These are phyloP conservation scores for Trochalopteron elliotii DNA, from an alignment of 2,113 vertebrate species.

Conservation along the genomic window DNA sequence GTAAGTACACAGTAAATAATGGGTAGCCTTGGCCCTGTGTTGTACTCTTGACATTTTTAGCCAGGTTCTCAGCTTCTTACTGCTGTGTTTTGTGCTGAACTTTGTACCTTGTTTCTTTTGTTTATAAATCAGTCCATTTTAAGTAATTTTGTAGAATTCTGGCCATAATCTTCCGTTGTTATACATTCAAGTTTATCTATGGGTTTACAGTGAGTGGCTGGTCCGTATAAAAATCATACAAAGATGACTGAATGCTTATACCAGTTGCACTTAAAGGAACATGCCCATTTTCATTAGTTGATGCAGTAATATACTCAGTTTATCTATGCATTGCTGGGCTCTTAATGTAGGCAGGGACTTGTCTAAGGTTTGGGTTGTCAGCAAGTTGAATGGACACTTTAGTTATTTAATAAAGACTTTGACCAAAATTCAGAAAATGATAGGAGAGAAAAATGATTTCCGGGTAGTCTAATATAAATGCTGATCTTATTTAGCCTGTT, in stretches of 20 bases:
- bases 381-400: constrained; percentile 82
- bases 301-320: constrained; percentile 90
- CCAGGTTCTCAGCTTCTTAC: constrained; percentile 77
- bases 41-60: constrained; percentile 61
- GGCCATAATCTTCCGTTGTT: constrained; percentile 64
- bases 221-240: constrained; percentile 64
- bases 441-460: constrained; percentile 77
- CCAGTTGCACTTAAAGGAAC: constrained; percentile 81
- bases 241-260: constrained; percentile 81
- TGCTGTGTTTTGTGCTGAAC: constrained; percentile 78
- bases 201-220: constrained; percentile 77
- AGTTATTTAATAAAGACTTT: constrained; percentile 80
- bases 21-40: constrained; percentile 74
- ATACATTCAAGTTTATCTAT: constrained; percentile 57
- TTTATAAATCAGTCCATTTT: constrained; percentile 59
- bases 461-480: constrained; percentile 76
- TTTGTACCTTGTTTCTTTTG: constrained; percentile 63
- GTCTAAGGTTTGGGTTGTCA: constrained; percentile 83
- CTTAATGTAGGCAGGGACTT: constrained; percentile 80
- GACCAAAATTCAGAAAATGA: constrained; percentile 81
- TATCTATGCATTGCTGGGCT: constrained; percentile 94
- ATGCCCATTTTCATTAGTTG: constrained; percentile 80
- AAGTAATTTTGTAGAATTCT: constrained; percentile 68
- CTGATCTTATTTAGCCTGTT: constrained; percentile 84
- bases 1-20: constrained; percentile 70